Base-by-base conservation (phyloP, 2,888 invertebrate species). In the Anticlea derivata region DNA sequence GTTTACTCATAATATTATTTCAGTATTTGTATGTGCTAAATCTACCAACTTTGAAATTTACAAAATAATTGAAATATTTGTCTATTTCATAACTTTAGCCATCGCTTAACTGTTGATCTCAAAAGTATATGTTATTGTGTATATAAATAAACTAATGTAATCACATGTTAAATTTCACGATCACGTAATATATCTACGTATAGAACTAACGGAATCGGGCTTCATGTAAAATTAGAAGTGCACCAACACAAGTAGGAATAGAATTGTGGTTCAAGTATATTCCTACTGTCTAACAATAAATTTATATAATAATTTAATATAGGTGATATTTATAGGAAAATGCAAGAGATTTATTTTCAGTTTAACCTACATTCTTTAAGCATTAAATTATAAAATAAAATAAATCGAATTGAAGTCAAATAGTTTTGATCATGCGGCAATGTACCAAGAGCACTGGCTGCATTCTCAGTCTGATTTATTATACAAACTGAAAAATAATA, bases 51-150 rank as follows among this genome's bases (percentile, higher is more conserved):
- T 50, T 48, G 47, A 38, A 24, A 39, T 27, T 29, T 34, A 8
- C 26, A 22, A 34, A 35, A 27, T 34, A 10, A 39, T 66, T 55
- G 58, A 65, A 60, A 66, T 69, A 65, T 70, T 68, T 65, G 58
- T 60, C 66, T 69, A 71, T 63, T 52, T 65, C 70, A 69, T 61
- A 63, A 61, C 61, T 55, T 66, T 83, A 87, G 80, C 77, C 83
- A 80, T 81, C 70, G 87, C 88, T 89, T 89, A 75, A 85, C 83
- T 86, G 87, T 88, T 89, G 86, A 87, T 88, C 89, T 87, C 86
- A 84, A 80, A 75, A 68, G 60, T 84, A 80, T 80, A 80, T 80
- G 75, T 86, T 81, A 85, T 73, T 80, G 78, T 89, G 86, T 89
- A 89, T 83, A 87, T 62, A 62, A 54, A 87, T 62, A 62, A 54